These are phyloP conservation scores for Limnephilus marmoratus DNA, from an alignment of 2,888 invertebrate species.

Conservation along the genomic window DNA sequence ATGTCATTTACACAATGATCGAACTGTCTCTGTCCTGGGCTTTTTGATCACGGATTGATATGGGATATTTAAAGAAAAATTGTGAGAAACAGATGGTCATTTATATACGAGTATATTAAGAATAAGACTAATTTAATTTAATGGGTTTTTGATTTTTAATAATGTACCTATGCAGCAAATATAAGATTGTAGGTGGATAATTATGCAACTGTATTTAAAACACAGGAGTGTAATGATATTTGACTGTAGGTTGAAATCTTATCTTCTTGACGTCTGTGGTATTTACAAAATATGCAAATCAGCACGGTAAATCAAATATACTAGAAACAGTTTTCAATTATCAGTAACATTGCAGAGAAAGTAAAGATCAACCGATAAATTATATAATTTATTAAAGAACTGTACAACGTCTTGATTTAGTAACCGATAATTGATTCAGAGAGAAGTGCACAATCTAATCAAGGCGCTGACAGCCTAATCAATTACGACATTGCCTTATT, in stretches of 20 bases:
- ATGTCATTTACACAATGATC: too few species aligned
- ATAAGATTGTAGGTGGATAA: not conserved
- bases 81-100: not conserved
- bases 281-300: constrained; percentile 26
- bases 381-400: not conserved
- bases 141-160: not conserved
- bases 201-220: not conserved
- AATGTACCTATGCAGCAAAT: not conserved
- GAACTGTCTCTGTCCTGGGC: too few species aligned
- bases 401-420: constrained; percentile 13
- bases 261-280: not conserved
- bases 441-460: constrained; percentile 11
- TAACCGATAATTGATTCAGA: constrained; percentile 11
- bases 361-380: not conserved
- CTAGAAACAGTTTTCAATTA: constrained; percentile 49
- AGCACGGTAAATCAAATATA: constrained; percentile 39
- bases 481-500: constrained; percentile 27
- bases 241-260: not conserved
- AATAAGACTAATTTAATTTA: not conserved
- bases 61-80: not conserved
- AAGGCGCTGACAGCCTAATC: constrained; percentile 36
- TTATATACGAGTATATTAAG: too few species aligned
- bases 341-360: constrained; percentile 42
- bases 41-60: too few species aligned
- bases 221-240: not conserved